Base-by-base conservation (phyloP, 2,888 invertebrate species). In the Amiota minor region DNA sequence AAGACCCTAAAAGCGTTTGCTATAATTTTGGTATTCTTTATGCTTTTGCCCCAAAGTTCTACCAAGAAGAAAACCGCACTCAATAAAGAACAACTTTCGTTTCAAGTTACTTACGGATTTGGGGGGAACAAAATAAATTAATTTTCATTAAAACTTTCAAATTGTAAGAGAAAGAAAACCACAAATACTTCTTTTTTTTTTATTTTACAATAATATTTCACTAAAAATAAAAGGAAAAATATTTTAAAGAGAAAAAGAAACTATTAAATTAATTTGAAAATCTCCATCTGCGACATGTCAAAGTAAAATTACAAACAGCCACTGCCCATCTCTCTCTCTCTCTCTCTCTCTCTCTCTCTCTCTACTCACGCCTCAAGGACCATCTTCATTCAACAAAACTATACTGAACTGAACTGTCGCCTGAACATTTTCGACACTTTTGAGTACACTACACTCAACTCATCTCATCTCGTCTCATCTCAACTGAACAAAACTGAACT, bases 221-320 rank as follows among this genome's bases (percentile, higher is more conserved):
- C 8, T 16, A 20, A 53, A 20, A 68, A 62, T 23, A 50, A 68
- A 53, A 23, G 59, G 10, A 59, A 20, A 20, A 59, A n/a, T 53
- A 2, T 53, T 53, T 35, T 53, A 59, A 4, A n/a, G 70, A 77
- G 56, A 61, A 55, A 76, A 68, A 74, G 72, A 72, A 71, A 65
- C 73, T 83, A 83, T 82, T 78, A 83, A 83, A 83, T 83, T 83
- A 86, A 83, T 83, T 83, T 86, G 73, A 79, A 84, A 83, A 83
- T 85, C 80, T 84, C 79, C 80, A 80, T 78, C 82, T 71, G 71
- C 14, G 61, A 50, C 71, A 47, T 71, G 71, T 71, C 62, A 70
- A 70, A 70, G 61, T 46, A 11, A 70, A 70, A 59, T 70, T 68
- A 68, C 62, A 18, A 62, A 62, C 23, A n/a, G n/a, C n/a, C n/a